These are phyloP conservation scores for Penelope pileata DNA, from an alignment of 2,113 vertebrate species.

Conservation along the genomic window DNA sequence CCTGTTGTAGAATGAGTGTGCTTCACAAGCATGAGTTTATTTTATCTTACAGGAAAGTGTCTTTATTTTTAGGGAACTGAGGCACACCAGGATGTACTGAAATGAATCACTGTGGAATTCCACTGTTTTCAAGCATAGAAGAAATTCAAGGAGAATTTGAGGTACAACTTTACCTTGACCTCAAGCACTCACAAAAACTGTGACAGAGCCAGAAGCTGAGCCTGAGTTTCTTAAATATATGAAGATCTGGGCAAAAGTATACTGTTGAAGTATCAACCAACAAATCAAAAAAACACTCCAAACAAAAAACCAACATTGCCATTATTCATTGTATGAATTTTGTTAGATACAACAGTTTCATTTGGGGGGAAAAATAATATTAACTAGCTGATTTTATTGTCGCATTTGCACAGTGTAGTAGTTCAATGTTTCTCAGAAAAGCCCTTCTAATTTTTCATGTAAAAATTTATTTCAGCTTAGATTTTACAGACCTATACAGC, in stretches of 20 bases:
- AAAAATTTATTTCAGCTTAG: background rate
- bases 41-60: slow-evolving; percentile 8
- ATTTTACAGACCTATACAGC: background rate
- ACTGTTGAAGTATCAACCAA: background rate
- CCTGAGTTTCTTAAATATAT: background rate
- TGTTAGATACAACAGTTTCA: background rate
- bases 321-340: background rate
- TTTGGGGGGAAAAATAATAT: background rate
- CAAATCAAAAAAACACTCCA: no score
- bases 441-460: background rate
- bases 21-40: slow-evolving; percentile 16
- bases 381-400: background rate
- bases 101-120: background rate
- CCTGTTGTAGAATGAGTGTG: background rate
- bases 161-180: background rate
- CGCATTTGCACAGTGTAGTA: background rate
- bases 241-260: background rate
- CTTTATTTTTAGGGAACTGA: slow-evolving; percentile 19
- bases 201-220: background rate
- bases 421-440: background rate
- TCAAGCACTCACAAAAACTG: background rate
- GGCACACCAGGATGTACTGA: background rate
- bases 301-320: background rate
- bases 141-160: background rate
- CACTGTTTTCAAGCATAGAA: background rate